Conservation (phyloP, 2,797 vertebrate species). For the Rhynchonycteris naso region DNA sequence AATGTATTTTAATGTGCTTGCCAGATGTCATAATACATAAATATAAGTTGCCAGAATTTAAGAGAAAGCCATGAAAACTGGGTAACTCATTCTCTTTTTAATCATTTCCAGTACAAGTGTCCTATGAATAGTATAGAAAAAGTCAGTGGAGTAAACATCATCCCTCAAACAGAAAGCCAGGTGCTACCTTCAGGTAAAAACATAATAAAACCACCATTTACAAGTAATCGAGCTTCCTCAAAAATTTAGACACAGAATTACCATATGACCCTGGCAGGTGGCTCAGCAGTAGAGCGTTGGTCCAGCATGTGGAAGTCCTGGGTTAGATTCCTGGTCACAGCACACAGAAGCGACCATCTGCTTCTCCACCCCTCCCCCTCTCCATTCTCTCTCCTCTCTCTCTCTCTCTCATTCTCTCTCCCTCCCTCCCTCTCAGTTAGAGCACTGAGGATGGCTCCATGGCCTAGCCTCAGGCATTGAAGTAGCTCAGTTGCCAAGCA, state of each 20-base stretch:
- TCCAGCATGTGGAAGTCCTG: no score
- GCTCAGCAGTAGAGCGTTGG: no score
- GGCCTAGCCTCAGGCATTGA: no score
- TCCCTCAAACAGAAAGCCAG: background rate
- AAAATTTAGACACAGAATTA: conserved; percentile 44
- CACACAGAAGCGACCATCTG: no score
- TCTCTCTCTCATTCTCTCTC: no score
- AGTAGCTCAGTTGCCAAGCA: no score
- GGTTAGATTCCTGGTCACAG: no score
- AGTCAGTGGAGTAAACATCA: background rate
- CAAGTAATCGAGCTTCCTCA: conserved; percentile 28
- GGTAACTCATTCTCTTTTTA: conserved; percentile 52
- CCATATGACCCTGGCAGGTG: no score
- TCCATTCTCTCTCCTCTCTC: no score
- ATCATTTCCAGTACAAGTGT: conserved; percentile 15
- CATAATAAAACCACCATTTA: conserved; percentile 46
- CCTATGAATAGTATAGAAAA: background rate
- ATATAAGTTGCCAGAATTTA: conserved; percentile 38
- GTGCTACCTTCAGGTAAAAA: background rate
- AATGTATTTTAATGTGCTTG: conserved; percentile 41
- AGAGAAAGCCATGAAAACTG: conserved; percentile 12
- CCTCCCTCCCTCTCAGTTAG: no score
- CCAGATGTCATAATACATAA: conserved; percentile 34
- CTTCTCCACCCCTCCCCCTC: no score
- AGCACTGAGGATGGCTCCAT: no score